These are phyloP conservation scores for Osmoderma eremita DNA, from an alignment of 2,888 invertebrate species.

Conservation along the genomic window DNA sequence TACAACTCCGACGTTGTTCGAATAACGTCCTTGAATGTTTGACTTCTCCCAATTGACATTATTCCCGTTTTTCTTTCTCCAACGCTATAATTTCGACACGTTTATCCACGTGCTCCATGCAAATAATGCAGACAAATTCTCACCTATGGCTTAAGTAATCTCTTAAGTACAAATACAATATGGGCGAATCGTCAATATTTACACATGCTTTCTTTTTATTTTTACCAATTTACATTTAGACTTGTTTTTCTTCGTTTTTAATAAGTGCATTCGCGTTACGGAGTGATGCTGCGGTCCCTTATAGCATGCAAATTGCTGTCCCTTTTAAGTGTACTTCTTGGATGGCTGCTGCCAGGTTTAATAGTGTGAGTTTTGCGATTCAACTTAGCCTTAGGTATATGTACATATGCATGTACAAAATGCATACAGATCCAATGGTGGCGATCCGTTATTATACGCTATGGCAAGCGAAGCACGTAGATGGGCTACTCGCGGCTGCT, in stretches of 20 bases:
- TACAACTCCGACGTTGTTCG: neutral
- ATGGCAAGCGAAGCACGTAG: neutral
- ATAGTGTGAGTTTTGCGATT: conserved; percentile 6
- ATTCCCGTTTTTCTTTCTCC: too few relatives aligned
- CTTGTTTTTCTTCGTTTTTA: conserved; percentile 1
- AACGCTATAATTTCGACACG: too few relatives aligned
- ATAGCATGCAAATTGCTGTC: conserved; percentile 4
- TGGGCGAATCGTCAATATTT: neutral
- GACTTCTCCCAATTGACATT: too few relatives aligned
- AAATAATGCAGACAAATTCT: neutral
- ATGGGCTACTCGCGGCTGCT: conserved; percentile 4
- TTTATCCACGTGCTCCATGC: neutral
- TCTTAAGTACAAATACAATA: conserved; percentile 20
- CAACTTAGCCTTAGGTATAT: neutral
- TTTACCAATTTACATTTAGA: conserved; percentile 1
- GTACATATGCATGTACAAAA: neutral
- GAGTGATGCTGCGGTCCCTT: conserved; percentile 1
- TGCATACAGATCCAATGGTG: neutral
- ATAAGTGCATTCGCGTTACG: neutral
- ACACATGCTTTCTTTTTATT: too few relatives aligned
- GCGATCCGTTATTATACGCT: neutral
- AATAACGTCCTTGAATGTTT: neutral
- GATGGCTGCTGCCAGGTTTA: too few relatives aligned
- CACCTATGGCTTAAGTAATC: conserved; percentile 21
- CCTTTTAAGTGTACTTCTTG: neutral